Evolutionary conservation across 2,888 invertebrate genomes (phyloP), one percentile per base, ranked within the genome.

Genomic region (Malthinus flaveolus): DNA sequence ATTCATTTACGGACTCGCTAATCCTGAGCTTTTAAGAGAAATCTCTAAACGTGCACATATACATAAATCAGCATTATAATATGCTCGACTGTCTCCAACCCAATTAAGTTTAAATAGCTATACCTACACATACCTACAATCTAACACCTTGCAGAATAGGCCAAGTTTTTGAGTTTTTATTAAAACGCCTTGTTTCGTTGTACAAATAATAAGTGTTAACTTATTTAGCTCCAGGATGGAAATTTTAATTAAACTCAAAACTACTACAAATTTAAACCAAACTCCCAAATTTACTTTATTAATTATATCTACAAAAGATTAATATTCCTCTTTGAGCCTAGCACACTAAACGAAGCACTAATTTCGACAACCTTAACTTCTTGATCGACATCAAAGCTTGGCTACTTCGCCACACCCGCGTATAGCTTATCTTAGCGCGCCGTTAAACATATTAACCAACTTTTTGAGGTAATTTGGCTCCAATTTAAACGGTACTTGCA

Each of bases 51-150:
- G 32, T 44, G 44, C 34, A 35, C 51, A 32, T 45, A 44, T 10
- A 44, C 45, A 51, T 51, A 33, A 51, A 51, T 51, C 51, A 51
- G 34, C 35, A 51, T 45, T 45, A 51, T 51, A 10, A 49, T 49
- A 39, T 49, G n/a, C 39, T 13, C 7, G 12, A 37, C 34, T 13
- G 37, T 39, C 39, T n/a, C 11, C 8, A 12, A 9, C 12, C 49
- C 49, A 49, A 39, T 49, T 49, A 49, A 39, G 37, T 49, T 39
- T 32, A 32, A 7, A n/a, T 9, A 48, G 34, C 10, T 46, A 13
- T 12, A 10, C 8, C 11, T 11, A 8, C 11, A 11, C n/a, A 11
- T n/a, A n/a, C n/a, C n/a, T n/a, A n/a, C 23, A 23, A 23, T 23
- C 23, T 5, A 3, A 23, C 10, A 42, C 39, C 39, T 42, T 9